Evolutionary conservation across 1,140 invertebrate genomes (phyloP).

Genomic region (Temnothorax longispinosus): DNA sequence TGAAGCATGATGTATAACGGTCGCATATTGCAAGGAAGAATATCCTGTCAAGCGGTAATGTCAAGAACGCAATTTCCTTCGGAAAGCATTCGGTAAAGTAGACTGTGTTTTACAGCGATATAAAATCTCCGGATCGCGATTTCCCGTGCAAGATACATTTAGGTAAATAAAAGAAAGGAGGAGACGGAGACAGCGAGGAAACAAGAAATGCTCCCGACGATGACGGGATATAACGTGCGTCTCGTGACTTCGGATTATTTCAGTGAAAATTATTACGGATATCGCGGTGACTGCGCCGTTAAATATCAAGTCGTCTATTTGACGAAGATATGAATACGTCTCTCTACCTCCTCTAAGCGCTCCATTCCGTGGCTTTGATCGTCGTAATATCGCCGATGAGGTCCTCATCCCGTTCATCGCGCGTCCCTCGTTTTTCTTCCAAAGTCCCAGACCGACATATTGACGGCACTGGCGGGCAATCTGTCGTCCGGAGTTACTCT

Average conservation of each 20-base stretch:
- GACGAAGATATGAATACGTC: conserved; percentile 21
- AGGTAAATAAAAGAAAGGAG: background rate
- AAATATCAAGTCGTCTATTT: conserved; percentile 44
- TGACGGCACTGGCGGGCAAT: conserved; percentile 48
- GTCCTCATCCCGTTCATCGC: conserved; percentile 1
- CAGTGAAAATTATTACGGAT: conserved; percentile 25
- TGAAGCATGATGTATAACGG: background rate
- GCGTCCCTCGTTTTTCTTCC: conserved; percentile 17
- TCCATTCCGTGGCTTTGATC: conserved; percentile 15
- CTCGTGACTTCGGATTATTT: background rate
- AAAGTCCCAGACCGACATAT: conserved; percentile 58
- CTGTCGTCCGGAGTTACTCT: conserved; percentile 57
- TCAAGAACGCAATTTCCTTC: conserved; percentile 48
- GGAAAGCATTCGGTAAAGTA: conserved; percentile 13
- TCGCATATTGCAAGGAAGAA: background rate
- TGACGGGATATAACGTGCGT: background rate
- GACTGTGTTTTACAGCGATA: conserved; percentile 9
- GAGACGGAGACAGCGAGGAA: background rate
- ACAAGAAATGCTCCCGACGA: background rate
- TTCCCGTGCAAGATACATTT: background rate
- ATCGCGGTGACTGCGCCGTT: background rate
- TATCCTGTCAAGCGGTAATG: conserved; percentile 13
- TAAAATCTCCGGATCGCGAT: conserved; percentile 26
- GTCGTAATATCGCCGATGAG: conserved; percentile 39
- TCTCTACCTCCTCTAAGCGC: background rate